Evolutionary conservation across 2,797 vertebrate genomes (phyloP), one percentile per base, ranked within the genome.

Genomic region (Hemitrygon akajei): DNA sequence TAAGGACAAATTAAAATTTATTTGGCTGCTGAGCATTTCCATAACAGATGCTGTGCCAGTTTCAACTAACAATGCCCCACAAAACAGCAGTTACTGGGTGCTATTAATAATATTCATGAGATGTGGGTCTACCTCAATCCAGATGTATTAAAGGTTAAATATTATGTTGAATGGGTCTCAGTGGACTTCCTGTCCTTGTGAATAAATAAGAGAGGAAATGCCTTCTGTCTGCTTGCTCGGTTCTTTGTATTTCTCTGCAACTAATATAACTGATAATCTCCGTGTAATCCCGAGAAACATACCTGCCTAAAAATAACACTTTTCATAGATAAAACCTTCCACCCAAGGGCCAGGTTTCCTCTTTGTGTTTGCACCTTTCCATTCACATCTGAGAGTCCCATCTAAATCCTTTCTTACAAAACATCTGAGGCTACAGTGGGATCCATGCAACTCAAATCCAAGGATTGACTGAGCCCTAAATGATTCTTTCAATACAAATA

Each of bases 21-120:
- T 91, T 71, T 71, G 82, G 7, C 82, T 30, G 27, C 30, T 6
- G 30, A 60, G 27, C 11, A 11, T 60, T 86, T n/a, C 34, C 10
- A 34, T 71, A 69, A 71, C 9, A 22, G 63, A 22, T 66, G 18
- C 69, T 11, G 66, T 3, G 12, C 34, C 20, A 37, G 12, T 25
- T 89, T 18, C 86, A 63, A 37, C 25, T 9, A 7, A 12, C n/a
- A 34, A 37, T 63, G 69, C n/a, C 20, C 34, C 66, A 40, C 63
- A 91, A 30, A 71, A 20, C 63, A 91, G 18, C 66, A 91, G 87
- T 34, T 37, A 9, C 30, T 40, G 37, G 66, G 34, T 22, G 87
- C 66, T 91, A 71, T 91, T 71, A 71, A 18, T 20, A 20, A 91
- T 91, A 91, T 91, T 71, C 87, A 40, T 71, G 66, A 91, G 66